These are phyloP conservation scores for Caenorhabditis sp. DNA, from an alignment of 2,888 invertebrate genomes.

Conservation along the genomic window DNA sequence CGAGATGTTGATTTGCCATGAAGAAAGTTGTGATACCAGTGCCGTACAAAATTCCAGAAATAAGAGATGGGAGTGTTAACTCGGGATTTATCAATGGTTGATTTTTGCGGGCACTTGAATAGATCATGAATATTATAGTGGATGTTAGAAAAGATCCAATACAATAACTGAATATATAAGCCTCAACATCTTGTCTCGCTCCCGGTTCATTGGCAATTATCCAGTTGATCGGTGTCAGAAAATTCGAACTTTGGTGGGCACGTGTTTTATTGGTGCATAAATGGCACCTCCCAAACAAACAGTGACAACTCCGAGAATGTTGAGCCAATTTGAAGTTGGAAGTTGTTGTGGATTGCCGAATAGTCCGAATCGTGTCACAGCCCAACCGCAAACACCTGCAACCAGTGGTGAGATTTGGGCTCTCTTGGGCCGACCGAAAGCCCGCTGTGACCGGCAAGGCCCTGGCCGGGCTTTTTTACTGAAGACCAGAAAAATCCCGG, in stretches of 20 bases:
- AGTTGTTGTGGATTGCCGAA: slow-evolving; percentile 45
- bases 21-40: slow-evolving; percentile 46
- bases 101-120: slow-evolving; percentile 42
- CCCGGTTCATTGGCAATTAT: slow-evolving; percentile 38
- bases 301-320: slow-evolving; percentile 49
- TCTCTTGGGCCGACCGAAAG: no score
- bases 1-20: slow-evolving; percentile 54
- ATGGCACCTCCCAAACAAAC: slow-evolving; percentile 51
- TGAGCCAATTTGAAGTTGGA: slow-evolving; percentile 42
- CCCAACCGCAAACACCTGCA: slow-evolving; percentile 47
- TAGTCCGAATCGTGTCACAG: slow-evolving; percentile 52
- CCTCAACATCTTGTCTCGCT: slow-evolving; percentile 52
- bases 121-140: slow-evolving; percentile 71
- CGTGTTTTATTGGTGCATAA: slow-evolving; percentile 48
- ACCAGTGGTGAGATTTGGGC: no score
- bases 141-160: slow-evolving; percentile 72
- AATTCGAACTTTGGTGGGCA: slow-evolving; percentile 50
- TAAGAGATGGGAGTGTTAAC: slow-evolving; percentile 44
- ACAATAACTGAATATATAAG: slow-evolving; percentile 73
- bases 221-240: slow-evolving; percentile 53
- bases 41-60: slow-evolving; percentile 49
- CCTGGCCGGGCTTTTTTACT: no score
- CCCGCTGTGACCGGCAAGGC: no score
- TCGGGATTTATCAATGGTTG: slow-evolving; percentile 52
- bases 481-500: no score